phyloP scores from a whole-genome alignment of 2,888 invertebrate genomes.

The Cataglyphis albicans region DNA sequence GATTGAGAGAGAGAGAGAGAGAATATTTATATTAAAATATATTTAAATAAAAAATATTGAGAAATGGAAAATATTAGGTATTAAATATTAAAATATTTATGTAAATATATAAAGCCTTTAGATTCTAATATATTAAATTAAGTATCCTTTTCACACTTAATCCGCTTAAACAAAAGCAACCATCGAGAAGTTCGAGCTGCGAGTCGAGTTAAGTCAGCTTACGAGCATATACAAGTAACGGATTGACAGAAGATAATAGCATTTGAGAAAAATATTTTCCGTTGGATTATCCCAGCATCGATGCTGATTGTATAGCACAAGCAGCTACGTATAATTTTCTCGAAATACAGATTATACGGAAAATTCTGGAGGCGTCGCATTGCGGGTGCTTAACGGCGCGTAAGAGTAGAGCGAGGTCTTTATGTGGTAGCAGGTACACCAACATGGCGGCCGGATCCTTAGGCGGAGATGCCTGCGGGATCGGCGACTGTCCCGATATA shows the following conservation, averaged over 20 bases:
- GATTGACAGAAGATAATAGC: not conserved
- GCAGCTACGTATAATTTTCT: not conserved
- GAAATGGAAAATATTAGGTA: not conserved
- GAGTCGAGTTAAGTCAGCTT: not conserved
- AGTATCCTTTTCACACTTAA: not conserved
- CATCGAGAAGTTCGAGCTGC: not conserved
- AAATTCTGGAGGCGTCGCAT: conserved; percentile 10
- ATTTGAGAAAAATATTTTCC: not conserved
- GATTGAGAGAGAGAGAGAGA: not conserved
- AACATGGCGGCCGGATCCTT: conserved; percentile 60
- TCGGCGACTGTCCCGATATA: conserved; percentile 80
- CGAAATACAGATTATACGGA: conserved; percentile 4
- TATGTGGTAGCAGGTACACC: conserved; percentile 57
- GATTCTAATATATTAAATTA: not conserved
- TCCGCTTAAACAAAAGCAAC: not conserved
- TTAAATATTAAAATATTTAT: conserved; percentile 2
- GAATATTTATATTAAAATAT: not conserved
- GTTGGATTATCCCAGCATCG: not conserved
- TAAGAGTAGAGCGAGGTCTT: conserved; percentile 43
- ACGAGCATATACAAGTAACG: not conserved
- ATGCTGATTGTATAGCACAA: not conserved
- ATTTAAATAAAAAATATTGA: not conserved
- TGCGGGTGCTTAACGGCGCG: conserved; percentile 34
- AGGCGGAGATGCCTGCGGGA: conserved; percentile 60
- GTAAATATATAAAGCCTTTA: not conserved